Conservation (phyloP, 2,888 invertebrate genomes). For the Rhingia campestris region DNA sequence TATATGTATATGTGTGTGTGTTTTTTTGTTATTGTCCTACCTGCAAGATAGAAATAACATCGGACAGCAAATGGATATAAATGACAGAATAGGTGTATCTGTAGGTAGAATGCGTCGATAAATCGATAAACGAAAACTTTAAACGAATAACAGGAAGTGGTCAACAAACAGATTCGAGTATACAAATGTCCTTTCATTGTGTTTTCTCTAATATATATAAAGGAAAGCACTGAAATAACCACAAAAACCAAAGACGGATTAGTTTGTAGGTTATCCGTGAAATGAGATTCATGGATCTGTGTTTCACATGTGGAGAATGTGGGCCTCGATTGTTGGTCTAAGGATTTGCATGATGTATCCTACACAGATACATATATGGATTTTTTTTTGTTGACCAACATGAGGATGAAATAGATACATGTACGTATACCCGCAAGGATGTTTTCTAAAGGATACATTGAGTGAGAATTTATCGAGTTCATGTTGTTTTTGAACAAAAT, state of each 20-base stretch:
- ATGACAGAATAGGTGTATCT: slow-evolving; percentile 13
- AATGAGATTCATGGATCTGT: slow-evolving; percentile 1
- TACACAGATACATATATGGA: neutral
- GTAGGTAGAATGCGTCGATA: neutral
- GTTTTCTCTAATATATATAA: neutral
- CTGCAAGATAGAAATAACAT: slow-evolving; percentile 14
- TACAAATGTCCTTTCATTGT: neutral
- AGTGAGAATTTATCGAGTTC: neutral
- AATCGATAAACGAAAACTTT: slow-evolving; percentile 36
- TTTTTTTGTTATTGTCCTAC: neutral
- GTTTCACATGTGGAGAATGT: neutral
- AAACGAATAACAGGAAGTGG: slow-evolving; percentile 4
- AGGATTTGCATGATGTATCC: slow-evolving; percentile 33
- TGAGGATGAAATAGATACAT: slow-evolving; percentile 1
- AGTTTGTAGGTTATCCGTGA: slow-evolving; percentile 18
- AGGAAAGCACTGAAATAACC: slow-evolving; percentile 9
- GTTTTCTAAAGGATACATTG: neutral
- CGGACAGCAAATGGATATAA: slow-evolving; percentile 34
- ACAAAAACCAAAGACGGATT: slow-evolving; percentile 46
- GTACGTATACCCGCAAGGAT: neutral
- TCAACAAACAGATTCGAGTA: neutral
- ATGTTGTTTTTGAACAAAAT: neutral
- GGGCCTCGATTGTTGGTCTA: neutral
- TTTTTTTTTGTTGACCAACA: slow-evolving; percentile 8
- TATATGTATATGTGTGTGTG: too few species aligned